These are phyloP conservation scores for Cremastobaeus sp. DNA, from an alignment of 2,888 invertebrate genomes.

Conservation along the genomic window DNA sequence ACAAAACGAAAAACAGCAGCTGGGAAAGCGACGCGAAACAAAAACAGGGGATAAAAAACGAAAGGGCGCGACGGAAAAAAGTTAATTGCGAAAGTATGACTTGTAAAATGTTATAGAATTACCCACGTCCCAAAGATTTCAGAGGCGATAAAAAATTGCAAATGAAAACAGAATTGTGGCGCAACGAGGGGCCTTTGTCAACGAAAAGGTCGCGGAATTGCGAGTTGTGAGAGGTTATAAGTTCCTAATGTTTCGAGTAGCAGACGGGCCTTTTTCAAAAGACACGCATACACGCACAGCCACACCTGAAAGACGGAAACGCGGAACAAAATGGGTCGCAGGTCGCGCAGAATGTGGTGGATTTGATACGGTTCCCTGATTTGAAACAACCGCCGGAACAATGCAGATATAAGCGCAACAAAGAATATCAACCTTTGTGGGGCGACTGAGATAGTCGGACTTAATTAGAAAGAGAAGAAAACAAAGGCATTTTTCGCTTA, in stretches of 20 bases:
- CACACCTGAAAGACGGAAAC: slow-evolving; percentile 25
- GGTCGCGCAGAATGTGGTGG: slow-evolving; percentile 57
- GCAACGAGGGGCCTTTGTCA: too few relatives aligned
- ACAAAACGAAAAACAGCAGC: slow-evolving; percentile 1
- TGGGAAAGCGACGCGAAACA: too few relatives aligned
- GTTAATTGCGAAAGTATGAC: slow-evolving; percentile 16
- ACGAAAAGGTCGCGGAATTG: too few relatives aligned
- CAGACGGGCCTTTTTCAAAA: slow-evolving; percentile 44
- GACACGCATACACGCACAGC: slow-evolving; percentile 27
- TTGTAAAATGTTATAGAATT: slow-evolving; percentile 26
- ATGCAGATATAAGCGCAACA: slow-evolving; percentile 69
- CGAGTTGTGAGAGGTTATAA: too few relatives aligned
- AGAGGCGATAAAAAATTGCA: too few relatives aligned
- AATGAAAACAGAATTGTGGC: too few relatives aligned
- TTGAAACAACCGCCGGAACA: slow-evolving; percentile 64
- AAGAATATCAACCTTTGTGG: slow-evolving; percentile 67
- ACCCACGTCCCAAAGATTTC: slow-evolving; percentile 22
- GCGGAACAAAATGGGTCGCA: slow-evolving; percentile 61
- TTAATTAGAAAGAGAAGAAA: too few relatives aligned
- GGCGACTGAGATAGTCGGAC: slow-evolving; percentile 61
- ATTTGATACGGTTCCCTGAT: slow-evolving; percentile 63
- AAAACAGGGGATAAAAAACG: background rate
- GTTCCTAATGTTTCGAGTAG: too few relatives aligned
- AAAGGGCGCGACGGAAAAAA: background rate
- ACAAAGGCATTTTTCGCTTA: too few relatives aligned